Percentiles rank a stretch among this genome's conserved stretches.
These are phyloP conservation scores for Cottus gobio DNA, from an alignment of 2,113 vertebrate species.

Conservation along the genomic window DNA sequence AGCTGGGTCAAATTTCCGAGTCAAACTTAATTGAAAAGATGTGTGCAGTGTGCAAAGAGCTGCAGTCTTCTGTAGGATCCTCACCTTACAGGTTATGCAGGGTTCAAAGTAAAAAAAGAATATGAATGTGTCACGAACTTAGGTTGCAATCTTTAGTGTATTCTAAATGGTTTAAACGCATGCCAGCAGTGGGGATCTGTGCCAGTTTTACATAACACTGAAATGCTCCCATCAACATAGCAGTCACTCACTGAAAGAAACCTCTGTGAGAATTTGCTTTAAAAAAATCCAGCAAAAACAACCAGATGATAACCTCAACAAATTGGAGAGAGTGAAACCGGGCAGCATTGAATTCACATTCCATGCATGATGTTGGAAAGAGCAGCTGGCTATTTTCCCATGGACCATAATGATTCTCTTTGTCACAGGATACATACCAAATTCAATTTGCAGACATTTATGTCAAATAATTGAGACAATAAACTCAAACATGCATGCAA, in stretches of 20 bases:
- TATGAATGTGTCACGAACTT: not conserved
- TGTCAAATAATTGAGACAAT: constrained; percentile 1
- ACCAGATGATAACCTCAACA: constrained; percentile 15
- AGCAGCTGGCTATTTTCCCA: not conserved
- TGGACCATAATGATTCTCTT: not conserved
- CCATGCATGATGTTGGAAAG: not conserved
- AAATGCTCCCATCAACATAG: not conserved
- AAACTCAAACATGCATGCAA: constrained; percentile 4
- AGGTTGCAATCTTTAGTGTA: not conserved
- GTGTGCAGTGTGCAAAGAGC: constrained; percentile 7
- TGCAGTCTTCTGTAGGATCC: not conserved
- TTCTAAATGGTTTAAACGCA: not conserved
- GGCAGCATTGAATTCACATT: not conserved
- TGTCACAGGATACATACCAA: not conserved
- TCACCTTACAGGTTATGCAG: constrained; percentile 1
- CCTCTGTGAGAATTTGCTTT: constrained; percentile 18
- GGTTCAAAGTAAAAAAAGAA: not conserved
- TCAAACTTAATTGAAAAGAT: constrained; percentile 2
- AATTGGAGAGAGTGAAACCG: constrained; percentile 22
- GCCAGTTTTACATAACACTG: not conserved
- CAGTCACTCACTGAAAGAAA: not conserved
- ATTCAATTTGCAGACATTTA: not conserved
- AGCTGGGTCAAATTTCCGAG: constrained; percentile 1
- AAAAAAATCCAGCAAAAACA: constrained; percentile 17
- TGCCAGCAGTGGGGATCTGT: not conserved